Evolutionary conservation across 2,888 invertebrate species (phyloP).

Genomic region (Nemoura dubitans): DNA sequence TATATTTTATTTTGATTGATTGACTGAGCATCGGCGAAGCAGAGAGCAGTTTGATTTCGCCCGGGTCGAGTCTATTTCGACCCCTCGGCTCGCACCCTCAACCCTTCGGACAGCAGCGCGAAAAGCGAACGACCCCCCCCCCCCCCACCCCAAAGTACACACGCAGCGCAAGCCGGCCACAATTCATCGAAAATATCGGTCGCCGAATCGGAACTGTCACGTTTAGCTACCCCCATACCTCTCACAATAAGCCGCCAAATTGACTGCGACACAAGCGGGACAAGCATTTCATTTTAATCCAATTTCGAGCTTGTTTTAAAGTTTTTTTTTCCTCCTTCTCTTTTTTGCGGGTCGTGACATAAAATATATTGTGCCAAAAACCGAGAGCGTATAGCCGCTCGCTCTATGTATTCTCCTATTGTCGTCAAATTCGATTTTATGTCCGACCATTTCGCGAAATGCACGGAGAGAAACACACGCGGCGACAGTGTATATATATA

Average conservation of each 20-base stretch:
- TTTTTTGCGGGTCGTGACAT: neutral
- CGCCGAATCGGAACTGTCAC: slow-evolving; percentile 1
- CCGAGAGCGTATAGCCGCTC: neutral
- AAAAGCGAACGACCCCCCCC: neutral
- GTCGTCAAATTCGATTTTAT: slow-evolving; percentile 19
- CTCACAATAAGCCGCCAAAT: slow-evolving; percentile 27
- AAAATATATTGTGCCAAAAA: slow-evolving; percentile 25
- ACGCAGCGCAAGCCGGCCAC: neutral
- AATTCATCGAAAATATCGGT: neutral
- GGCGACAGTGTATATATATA: too few relatives aligned
- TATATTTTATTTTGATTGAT: slow-evolving; percentile 21
- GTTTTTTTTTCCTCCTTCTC: neutral
- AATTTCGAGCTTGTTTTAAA: slow-evolving; percentile 23
- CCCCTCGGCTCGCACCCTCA: slow-evolving; percentile 3
- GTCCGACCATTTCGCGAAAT: neutral
- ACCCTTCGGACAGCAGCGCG: neutral
- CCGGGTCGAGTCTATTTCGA: neutral
- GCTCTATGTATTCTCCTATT: neutral
- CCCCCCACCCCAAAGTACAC: neutral
- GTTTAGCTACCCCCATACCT: neutral
- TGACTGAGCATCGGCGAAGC: neutral
- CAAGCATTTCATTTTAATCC: slow-evolving; percentile 22
- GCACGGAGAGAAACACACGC: neutral
- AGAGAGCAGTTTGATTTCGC: neutral
- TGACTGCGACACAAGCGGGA: slow-evolving; percentile 4